These are phyloP conservation scores for Drosophila bocki DNA, from an alignment of 1,140 invertebrate species.

Conservation along the genomic window DNA sequence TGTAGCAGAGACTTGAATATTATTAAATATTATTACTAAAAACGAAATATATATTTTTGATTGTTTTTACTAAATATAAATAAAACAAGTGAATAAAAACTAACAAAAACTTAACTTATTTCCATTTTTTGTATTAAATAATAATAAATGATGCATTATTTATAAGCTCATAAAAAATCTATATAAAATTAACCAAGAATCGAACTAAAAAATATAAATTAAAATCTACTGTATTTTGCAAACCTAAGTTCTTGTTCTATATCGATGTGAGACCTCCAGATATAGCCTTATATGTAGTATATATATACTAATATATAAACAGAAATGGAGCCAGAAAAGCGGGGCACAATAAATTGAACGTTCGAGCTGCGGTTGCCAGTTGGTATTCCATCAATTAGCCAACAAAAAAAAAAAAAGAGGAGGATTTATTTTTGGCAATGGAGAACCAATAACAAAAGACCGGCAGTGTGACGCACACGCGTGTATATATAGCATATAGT, in stretches of 20 bases:
- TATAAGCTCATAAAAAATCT: background rate
- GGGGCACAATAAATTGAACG: conserved; percentile 26
- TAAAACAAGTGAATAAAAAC: background rate
- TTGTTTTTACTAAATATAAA: too few relatives aligned
- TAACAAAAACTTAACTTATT: background rate
- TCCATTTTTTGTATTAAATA: too few relatives aligned
- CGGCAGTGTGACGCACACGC: conserved; percentile 32
- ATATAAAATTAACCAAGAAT: background rate
- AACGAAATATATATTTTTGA: too few relatives aligned
- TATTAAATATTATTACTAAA: too few relatives aligned
- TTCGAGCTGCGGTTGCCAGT: conserved; percentile 28
- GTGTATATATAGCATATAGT: background rate
- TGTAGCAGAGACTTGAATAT: background rate
- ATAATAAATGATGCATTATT: background rate
- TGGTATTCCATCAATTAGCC: conserved; percentile 48
- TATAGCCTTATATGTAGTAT: background rate
- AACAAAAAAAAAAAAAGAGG: background rate
- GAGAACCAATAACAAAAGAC: background rate
- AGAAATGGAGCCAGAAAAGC: background rate
- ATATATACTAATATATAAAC: too few relatives aligned
- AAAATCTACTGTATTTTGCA: background rate
- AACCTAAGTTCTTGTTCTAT: background rate
- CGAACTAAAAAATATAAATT: conserved; percentile 18
- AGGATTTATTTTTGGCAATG: conserved; percentile 27
- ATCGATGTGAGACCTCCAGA: conserved; percentile 5